Evolutionary conservation across 2,888 invertebrate species (phyloP), one percentile per base, ranked within the genome.

Genomic region (Clepsis dumicolana): DNA sequence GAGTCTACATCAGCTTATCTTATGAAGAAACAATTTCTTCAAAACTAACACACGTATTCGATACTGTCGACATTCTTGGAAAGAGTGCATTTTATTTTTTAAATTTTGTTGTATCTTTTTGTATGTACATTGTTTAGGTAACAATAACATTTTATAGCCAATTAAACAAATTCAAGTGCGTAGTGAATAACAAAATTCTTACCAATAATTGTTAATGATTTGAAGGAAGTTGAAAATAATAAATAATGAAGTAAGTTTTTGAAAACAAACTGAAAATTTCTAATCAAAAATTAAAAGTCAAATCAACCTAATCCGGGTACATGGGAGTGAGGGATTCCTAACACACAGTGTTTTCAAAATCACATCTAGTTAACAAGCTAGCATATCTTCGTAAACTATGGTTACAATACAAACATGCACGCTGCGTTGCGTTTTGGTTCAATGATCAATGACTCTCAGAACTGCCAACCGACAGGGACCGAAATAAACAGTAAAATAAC

Each of bases 341-440:
- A 83, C 88, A 87, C 86, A 88, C 88, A 89, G 81, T 83, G 83
- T 81, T 71, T n/a, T 83, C 84, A 85, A 88, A 89, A 80, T 84
- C 87, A 90, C 91, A 93, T 91, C 93, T 92, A 93, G 80, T 87
- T 84, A 90, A 90, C 90, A 93, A 93, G 93, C 93, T 90, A 87
- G 91, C 92, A 91, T 82, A 84, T 86, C 85, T 82, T 86, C 78
- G 74, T 88, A 87, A 87, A 84, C 90, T 92, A 91, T 85, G 87
- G 80, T 90, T 89, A 91, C 90, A 91, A 82, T 90, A 93, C 91
- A 90, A 78, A 89, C 93, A 93, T 93, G 93, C 93, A 92, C 88
- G 91, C 88, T 88, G 88, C 86, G 83, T 90, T 93, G 93, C 85
- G 87, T 89, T 91, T 88, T 93, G 93, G 93, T 92, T 93, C 93